Evolutionary conservation across 2,888 invertebrate genomes (phyloP).

Genomic region (Poecilobothrus nobilitatus): DNA sequence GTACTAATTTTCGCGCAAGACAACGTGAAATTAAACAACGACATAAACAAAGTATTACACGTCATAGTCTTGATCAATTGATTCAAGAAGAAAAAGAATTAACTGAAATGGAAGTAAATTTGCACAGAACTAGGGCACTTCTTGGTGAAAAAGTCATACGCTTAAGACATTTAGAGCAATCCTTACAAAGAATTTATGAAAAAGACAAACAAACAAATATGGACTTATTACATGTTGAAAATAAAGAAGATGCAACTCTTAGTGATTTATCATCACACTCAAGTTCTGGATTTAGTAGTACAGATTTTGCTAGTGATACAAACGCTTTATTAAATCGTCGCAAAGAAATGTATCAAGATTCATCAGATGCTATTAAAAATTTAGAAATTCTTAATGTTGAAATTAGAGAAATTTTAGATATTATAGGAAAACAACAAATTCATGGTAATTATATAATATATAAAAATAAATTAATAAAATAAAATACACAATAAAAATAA

Average conservation of each 20-base stretch:
- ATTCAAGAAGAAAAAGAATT: constrained; percentile 70
- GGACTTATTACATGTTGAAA: constrained; percentile 33
- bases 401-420: constrained; percentile 61
- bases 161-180: constrained; percentile 69
- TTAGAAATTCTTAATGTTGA: constrained; percentile 61
- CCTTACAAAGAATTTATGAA: constrained; percentile 52
- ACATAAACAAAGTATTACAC: constrained; percentile 33
- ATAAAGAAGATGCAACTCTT: constrained; percentile 53
- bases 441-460: constrained; percentile 30
- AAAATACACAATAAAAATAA: constrained; percentile 28
- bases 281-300: constrained; percentile 54
- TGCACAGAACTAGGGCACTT: constrained; percentile 70
- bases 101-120: constrained; percentile 74
- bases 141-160: constrained; percentile 76
- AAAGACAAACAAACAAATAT: constrained; percentile 36
- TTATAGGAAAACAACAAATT: constrained; percentile 52
- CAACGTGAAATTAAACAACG: constrained; percentile 51
- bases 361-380: constrained; percentile 60
- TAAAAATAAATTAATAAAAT: background rate
- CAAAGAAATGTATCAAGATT: constrained; percentile 51
- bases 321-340: constrained; percentile 36
- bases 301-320: constrained; percentile 55
- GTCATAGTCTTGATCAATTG: constrained; percentile 38
- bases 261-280: constrained; percentile 58
- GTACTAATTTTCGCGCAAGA: constrained; percentile 57